Percentiles rank a stretch among this genome's conserved stretches.
Evolutionary conservation across 2,113 vertebrate species (phyloP).

Genomic region (Narcine bancroftii): DNA sequence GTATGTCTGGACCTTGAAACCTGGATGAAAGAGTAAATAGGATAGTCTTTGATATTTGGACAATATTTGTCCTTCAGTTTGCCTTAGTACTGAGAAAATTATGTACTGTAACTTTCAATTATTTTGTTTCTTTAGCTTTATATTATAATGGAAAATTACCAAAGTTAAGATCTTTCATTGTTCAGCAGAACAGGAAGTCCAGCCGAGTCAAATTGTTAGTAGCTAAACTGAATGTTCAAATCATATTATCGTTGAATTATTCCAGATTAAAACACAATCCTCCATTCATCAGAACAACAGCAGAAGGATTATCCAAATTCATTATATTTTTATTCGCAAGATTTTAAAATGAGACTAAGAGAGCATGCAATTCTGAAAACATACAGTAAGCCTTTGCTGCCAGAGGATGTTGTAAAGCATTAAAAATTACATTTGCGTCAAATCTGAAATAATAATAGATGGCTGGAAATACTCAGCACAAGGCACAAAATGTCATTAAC

Average conservation of each 20-base stretch:
- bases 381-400: background rate
- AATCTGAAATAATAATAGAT: too few relatives aligned
- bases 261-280: background rate
- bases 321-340: background rate
- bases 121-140: background rate
- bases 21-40: background rate
- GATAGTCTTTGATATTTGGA: background rate
- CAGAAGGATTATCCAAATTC: background rate
- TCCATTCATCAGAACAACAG: background rate
- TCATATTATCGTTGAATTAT: background rate
- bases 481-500: too few relatives aligned
- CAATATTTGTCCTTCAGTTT: background rate
- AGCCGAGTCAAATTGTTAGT: background rate
- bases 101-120: background rate
- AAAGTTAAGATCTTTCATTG: background rate
- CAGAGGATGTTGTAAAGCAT: background rate
- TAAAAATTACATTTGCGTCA: too few relatives aligned
- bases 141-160: background rate
- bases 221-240: background rate
- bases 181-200: background rate
- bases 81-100: background rate
- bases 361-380: background rate
- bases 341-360: background rate
- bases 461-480: too few relatives aligned
- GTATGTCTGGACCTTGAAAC: background rate